Evolutionary conservation across 2,888 invertebrate species (phyloP).

Genomic region (Sesia bembeciformis): DNA sequence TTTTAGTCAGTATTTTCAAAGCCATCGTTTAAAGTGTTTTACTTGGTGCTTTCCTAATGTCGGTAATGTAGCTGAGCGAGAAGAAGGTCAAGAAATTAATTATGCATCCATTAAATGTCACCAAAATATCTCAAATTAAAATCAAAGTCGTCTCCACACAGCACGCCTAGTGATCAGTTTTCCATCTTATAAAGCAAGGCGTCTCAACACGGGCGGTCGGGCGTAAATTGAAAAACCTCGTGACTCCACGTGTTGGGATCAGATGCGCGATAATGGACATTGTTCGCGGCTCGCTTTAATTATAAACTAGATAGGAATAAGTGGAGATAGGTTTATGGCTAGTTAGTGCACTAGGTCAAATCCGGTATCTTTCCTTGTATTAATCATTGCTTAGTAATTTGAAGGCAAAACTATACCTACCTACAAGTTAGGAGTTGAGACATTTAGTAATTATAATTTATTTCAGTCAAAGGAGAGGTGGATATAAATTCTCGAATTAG

Average conservation of each 20-base stretch:
- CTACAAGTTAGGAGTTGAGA: no score
- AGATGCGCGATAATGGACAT: slow-evolving; percentile 29
- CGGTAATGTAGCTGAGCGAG: no score
- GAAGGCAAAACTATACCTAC: no score
- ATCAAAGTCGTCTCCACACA: slow-evolving; percentile 4
- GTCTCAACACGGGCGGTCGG: slow-evolving; percentile 7
- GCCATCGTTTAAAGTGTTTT: no score
- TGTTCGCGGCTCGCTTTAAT: slow-evolving; percentile 9
- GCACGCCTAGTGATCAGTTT: background rate
- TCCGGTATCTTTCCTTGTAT: background rate
- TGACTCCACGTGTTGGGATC: slow-evolving; percentile 34
- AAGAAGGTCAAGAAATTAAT: no score
- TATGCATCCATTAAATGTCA: no score
- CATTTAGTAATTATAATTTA: no score
- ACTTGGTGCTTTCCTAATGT: no score
- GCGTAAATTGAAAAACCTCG: slow-evolving; percentile 45
- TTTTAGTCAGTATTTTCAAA: no score
- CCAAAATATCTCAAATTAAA: background rate
- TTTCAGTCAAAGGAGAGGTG: no score
- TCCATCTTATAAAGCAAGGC: slow-evolving; percentile 10
- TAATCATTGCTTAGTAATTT: no score
- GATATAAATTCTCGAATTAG: no score
- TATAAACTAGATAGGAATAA: background rate
- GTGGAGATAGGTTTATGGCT: background rate
- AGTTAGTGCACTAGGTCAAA: background rate